A percentile compares a stretch with the other conserved stretches of the same genome.
phyloP scores from a whole-genome alignment of 2,888 invertebrate species.

The Morinoia aosen region DNA sequence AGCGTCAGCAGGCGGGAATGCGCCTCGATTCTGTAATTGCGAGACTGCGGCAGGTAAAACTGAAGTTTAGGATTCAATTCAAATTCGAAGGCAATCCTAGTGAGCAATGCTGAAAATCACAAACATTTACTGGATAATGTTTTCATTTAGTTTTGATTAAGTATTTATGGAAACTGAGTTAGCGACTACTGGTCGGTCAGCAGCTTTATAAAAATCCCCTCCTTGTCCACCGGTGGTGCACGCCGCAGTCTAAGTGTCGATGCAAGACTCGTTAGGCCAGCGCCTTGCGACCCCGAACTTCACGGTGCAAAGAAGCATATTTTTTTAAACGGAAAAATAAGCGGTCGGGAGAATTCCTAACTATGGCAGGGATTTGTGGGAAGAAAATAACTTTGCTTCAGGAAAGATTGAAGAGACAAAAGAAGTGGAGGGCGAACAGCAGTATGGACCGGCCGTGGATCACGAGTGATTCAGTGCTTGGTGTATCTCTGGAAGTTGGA shows the following conservation, averaged over 20 bases:
- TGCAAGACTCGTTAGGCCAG: neutral
- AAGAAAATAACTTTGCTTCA: neutral
- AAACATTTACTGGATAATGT: too few species aligned
- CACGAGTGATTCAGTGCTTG: slow-evolving; percentile 25
- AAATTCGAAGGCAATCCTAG: too few species aligned
- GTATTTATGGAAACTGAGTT: too few species aligned
- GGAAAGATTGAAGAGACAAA: neutral
- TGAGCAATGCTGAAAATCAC: too few species aligned
- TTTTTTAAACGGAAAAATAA: neutral
- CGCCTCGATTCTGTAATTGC: neutral
- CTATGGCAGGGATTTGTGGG: neutral
- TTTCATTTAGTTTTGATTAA: too few species aligned
- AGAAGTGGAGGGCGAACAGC: neutral
- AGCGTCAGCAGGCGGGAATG: neutral
- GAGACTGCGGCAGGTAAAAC: too few species aligned
- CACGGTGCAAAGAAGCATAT: neutral
- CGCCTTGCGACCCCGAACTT: neutral
- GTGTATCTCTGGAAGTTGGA: slow-evolving; percentile 28
- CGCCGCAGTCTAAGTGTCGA: too few species aligned
- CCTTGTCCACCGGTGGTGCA: too few species aligned
- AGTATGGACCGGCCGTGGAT: neutral
- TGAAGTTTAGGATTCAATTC: too few species aligned
- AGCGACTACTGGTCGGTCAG: too few species aligned
- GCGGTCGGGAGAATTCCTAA: neutral
- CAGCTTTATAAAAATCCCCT: too few species aligned